Conservation (phyloP, 2,888 invertebrate species). For the Flabesymbios commensalis region DNA sequence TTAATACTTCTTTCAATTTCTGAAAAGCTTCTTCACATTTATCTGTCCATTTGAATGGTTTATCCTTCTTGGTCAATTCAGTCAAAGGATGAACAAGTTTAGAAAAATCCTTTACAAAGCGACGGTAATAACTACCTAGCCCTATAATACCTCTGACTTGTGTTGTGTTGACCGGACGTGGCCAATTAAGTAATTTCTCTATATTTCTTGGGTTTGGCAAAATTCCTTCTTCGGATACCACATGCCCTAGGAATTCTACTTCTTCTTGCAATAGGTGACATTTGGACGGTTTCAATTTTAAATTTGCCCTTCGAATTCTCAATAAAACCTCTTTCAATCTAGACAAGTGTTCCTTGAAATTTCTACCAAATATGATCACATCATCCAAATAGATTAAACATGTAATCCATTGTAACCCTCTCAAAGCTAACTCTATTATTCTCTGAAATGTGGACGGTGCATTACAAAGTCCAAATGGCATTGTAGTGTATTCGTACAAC, state of each 20-base stretch:
- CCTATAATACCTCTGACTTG: conserved; percentile 31
- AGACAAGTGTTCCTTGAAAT: conserved; percentile 24
- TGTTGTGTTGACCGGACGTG: conserved; percentile 6
- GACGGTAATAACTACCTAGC: conserved; percentile 26
- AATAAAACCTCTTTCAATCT: conserved; percentile 25
- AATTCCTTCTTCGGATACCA: background rate
- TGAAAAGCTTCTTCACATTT: conserved; percentile 18
- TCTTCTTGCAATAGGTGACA: conserved; percentile 24
- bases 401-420: background rate
- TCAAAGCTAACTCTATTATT: background rate
- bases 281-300: conserved; percentile 17
- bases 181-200: background rate
- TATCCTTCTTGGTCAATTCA: conserved; percentile 8
- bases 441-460: conserved; percentile 2
- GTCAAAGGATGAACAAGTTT: conserved; percentile 19
- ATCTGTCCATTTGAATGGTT: background rate
- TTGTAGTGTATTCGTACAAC: background rate
- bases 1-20: conserved; percentile 10
- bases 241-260: conserved; percentile 24
- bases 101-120: conserved; percentile 24
- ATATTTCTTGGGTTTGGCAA: background rate
- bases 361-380: background rate
- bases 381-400: conserved; percentile 7
- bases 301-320: conserved; percentile 15
- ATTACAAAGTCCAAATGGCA: conserved; percentile 11